Evolutionary conservation across 2,113 vertebrate genomes (phyloP).

Genomic region (Halichoeres trimaculatus): DNA sequence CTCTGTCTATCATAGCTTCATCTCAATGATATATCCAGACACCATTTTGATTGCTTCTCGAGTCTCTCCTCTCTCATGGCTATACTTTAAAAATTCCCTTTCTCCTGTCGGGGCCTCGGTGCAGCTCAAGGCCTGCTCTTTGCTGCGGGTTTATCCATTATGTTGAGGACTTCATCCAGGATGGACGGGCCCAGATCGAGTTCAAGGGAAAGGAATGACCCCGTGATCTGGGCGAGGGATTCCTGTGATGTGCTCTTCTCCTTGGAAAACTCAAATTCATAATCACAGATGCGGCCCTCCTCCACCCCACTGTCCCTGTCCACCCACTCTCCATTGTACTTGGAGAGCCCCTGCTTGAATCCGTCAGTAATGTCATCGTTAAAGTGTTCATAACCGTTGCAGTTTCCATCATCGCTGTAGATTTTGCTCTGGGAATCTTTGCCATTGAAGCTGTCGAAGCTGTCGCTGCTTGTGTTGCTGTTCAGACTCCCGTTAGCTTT

Average conservation of each 20-base stretch:
- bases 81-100: slow-evolving; percentile 70
- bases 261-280: slow-evolving; percentile 86
- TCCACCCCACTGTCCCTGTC: slow-evolving; percentile 89
- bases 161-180: slow-evolving; percentile 96
- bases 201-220: slow-evolving; percentile 93
- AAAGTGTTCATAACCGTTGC: slow-evolving; percentile 63
- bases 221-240: slow-evolving; percentile 89
- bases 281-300: slow-evolving; percentile 84
- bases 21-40: slow-evolving; percentile 74
- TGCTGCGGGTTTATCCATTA: slow-evolving; percentile 91
- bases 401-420: slow-evolving; percentile 48
- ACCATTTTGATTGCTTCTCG: slow-evolving; percentile 69
- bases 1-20: slow-evolving; percentile 66
- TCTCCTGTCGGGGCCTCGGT: slow-evolving; percentile 35
- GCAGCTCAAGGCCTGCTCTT: slow-evolving; percentile 77
- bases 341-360: slow-evolving; percentile 88
- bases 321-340: slow-evolving; percentile 89
- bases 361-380: slow-evolving; percentile 76
- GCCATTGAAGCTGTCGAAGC: slow-evolving; percentile 65
- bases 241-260: slow-evolving; percentile 88
- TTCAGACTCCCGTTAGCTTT: slow-evolving; percentile 70
- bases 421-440: slow-evolving; percentile 64
- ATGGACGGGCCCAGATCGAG: slow-evolving; percentile 97
- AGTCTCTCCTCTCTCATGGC: slow-evolving; percentile 62
- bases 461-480: slow-evolving; percentile 74